These are phyloP conservation scores for Channallabes apus DNA, from an alignment of 2,797 vertebrate species.

Conservation along the genomic window DNA sequence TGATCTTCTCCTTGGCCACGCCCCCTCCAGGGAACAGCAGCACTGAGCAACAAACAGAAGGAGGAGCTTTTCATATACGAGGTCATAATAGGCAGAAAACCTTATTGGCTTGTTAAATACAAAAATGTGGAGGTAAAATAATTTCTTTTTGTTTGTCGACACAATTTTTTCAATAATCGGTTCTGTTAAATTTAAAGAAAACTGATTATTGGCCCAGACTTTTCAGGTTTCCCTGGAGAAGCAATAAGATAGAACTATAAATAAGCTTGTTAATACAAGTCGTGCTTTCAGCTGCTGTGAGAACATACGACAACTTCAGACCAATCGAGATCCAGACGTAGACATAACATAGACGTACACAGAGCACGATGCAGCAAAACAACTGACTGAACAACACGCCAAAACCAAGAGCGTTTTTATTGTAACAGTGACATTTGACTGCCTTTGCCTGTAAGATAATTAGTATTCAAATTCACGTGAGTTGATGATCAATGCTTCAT, in stretches of 20 bases:
- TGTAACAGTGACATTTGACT: not conserved
- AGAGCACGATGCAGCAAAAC: not conserved
- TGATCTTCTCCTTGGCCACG: no score
- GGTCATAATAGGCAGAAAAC: no score
- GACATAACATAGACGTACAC: not conserved
- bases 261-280: not conserved
- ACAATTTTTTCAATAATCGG: no score
- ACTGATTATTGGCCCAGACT: no score
- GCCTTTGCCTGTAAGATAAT: not conserved
- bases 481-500: not conserved
- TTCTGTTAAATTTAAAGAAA: no score
- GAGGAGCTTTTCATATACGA: no score
- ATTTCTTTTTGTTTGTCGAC: no score
- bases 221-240: not conserved
- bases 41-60: no score
- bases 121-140: no score
- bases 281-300: not conserved
- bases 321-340: not conserved
- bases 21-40: no score
- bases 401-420: not conserved
- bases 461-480: not conserved
- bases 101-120: no score
- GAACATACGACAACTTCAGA: not conserved
- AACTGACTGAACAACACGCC: not conserved
- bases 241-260: not conserved